Evolutionary conservation across 2,797 vertebrate species (phyloP).

Genomic region (Furcifer pardalis): DNA sequence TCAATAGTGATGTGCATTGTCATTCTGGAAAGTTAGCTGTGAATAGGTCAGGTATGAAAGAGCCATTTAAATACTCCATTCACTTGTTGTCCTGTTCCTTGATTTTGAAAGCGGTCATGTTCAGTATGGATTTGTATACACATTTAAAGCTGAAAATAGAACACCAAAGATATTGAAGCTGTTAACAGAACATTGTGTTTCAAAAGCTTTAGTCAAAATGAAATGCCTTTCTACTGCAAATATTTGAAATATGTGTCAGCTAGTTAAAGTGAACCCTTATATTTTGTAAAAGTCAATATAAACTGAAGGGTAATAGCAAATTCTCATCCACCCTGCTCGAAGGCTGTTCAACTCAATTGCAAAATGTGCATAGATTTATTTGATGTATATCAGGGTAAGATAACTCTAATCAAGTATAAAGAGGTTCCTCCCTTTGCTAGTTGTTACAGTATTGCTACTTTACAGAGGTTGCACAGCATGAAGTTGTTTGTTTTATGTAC

Average conservation of each 20-base stretch:
- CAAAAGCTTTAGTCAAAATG: slow-evolving; percentile 2
- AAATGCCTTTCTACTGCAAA: slow-evolving; percentile 20
- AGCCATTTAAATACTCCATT: background rate
- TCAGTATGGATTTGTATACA: background rate
- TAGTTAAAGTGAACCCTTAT: slow-evolving; percentile 21
- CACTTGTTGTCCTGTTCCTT: background rate
- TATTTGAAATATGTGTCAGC: slow-evolving; percentile 11
- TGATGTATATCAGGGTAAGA: slow-evolving; percentile 33
- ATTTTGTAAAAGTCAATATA: slow-evolving; percentile 7
- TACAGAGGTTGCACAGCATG: background rate
- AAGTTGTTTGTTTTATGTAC: slow-evolving; percentile 31
- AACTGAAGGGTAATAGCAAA: slow-evolving; percentile 12
- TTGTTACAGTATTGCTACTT: slow-evolving; percentile 40
- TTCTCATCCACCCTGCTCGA: background rate
- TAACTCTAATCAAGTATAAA: slow-evolving; percentile 46
- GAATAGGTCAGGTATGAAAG: background rate
- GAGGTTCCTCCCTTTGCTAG: slow-evolving; percentile 38
- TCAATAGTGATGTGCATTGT: background rate
- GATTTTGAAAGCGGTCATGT: background rate
- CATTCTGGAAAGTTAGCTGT: background rate
- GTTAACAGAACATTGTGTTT: rapidly evolving
- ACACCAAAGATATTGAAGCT: background rate
- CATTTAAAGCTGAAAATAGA: slow-evolving; percentile 3
- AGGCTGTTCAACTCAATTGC: slow-evolving; percentile 37
- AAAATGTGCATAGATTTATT: slow-evolving; percentile 49